A percentile compares a stretch with the other conserved stretches of the same genome.
Conservation (phyloP, 1,140 invertebrate genomes). For the Zaprionus taronus region DNA sequence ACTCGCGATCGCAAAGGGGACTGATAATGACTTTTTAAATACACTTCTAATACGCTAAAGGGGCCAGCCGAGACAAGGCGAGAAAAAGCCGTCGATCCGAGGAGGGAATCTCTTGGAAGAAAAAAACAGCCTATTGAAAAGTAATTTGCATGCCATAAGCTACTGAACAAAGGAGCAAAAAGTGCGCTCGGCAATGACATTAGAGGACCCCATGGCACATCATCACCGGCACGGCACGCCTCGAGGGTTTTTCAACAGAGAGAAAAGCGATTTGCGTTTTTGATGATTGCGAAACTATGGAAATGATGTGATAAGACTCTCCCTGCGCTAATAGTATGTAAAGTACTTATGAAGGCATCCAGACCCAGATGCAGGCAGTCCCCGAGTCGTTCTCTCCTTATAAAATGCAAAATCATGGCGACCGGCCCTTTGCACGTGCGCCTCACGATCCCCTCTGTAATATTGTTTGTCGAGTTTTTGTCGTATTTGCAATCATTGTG, state of each 20-base stretch:
- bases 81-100: conserved; percentile 42
- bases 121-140: conserved; percentile 70
- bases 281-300: conserved; percentile 69
- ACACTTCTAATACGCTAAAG: conserved; percentile 75
- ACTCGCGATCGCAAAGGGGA: conserved; percentile 37
- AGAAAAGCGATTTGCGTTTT: conserved; percentile 58
- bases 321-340: conserved; percentile 63
- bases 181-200: conserved; percentile 58
- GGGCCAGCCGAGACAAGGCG: conserved; percentile 62
- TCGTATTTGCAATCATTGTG: conserved; percentile 52
- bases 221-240: conserved; percentile 21
- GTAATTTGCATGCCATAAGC: conserved; percentile 80
- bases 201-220: conserved; percentile 43
- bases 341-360: conserved; percentile 61
- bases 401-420: conserved; percentile 55
- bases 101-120: background rate
- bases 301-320: conserved; percentile 58
- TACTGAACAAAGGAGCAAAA: conserved; percentile 38
- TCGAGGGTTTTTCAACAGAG: conserved; percentile 29
- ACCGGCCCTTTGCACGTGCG: conserved; percentile 63
- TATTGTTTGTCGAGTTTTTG: conserved; percentile 29
- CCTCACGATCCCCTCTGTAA: conserved; percentile 19
- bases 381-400: background rate
- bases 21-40: conserved; percentile 80
- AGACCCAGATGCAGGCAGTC: conserved; percentile 3